A percentile compares a stretch with the other conserved stretches of the same genome.
Conservation (phyloP, 1,140 invertebrate species). For the Orchesella cincta region DNA sequence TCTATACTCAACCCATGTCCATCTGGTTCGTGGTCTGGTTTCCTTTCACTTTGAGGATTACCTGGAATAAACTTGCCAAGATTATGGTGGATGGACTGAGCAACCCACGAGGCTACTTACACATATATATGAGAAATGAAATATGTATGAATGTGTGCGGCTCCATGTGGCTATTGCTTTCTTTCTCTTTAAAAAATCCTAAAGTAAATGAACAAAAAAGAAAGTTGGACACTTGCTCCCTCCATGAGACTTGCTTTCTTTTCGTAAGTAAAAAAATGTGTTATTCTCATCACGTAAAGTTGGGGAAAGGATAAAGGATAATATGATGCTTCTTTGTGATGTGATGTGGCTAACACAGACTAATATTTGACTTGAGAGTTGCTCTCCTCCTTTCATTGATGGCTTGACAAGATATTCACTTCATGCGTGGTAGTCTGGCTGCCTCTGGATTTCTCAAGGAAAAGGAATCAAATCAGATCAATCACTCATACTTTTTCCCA, state of each 20-base stretch:
- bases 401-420: too few species aligned
- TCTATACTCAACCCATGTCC: too few species aligned
- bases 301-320: not conserved
- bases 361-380: too few species aligned
- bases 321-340: conserved; percentile 22
- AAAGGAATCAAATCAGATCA: too few species aligned
- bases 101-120: too few species aligned
- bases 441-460: too few species aligned
- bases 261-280: conserved; percentile 9
- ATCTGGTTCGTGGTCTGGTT: too few species aligned
- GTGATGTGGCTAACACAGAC: conserved; percentile 1
- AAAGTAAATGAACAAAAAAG: not conserved
- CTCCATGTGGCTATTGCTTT: not conserved
- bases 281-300: conserved; percentile 9
- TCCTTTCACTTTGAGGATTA: not conserved
- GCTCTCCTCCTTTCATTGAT: too few species aligned
- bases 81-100: not conserved
- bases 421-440: too few species aligned
- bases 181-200: not conserved
- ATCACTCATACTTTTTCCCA: too few species aligned
- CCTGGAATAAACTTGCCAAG: not conserved
- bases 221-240: conserved; percentile 21
- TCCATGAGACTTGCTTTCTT: too few species aligned
- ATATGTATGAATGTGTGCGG: conserved; percentile 25
- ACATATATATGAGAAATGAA: conserved; percentile 11